These are phyloP conservation scores for Drosophila prosaltans DNA, from an alignment of 1,140 invertebrate species.

Conservation along the genomic window DNA sequence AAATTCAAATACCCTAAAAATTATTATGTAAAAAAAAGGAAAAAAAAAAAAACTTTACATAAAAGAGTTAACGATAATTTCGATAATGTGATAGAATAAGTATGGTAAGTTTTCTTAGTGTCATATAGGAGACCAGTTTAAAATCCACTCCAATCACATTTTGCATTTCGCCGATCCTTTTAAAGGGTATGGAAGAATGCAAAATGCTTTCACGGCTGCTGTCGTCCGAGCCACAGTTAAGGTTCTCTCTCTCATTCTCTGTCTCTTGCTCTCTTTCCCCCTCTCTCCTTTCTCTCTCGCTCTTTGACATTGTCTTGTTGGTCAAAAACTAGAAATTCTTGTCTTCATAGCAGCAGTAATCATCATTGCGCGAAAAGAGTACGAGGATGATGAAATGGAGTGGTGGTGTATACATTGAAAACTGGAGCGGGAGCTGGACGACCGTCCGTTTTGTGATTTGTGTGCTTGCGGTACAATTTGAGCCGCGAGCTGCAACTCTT, in stretches of 20 bases:
- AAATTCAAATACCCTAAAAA: constrained; percentile 26
- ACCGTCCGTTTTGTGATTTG: constrained; percentile 67
- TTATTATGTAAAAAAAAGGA: neutral
- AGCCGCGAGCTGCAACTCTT: constrained; percentile 63
- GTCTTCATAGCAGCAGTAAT: constrained; percentile 66
- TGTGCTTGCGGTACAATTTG: constrained; percentile 81
- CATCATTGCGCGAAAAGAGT: constrained; percentile 62
- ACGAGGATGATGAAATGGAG: constrained; percentile 8
- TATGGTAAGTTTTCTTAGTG: too few relatives aligned
- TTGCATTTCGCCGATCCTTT: neutral
- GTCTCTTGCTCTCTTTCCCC: constrained; percentile 15
- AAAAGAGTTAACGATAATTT: neutral
- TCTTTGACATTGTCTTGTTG: neutral
- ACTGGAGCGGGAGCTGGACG: constrained; percentile 38
- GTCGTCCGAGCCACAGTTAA: constrained; percentile 52
- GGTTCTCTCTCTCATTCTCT: constrained; percentile 38
- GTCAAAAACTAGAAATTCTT: constrained; percentile 74
- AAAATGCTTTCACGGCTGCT: constrained; percentile 71
- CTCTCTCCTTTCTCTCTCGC: neutral
- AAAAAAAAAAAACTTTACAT: neutral
- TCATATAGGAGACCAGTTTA: too few relatives aligned
- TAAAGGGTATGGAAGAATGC: constrained; percentile 61
- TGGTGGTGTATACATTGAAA: constrained; percentile 11
- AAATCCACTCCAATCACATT: neutral
- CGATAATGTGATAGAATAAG: too few relatives aligned